Base-by-base conservation (phyloP, 2,797 vertebrate species). In the Bovichtus diacanthus region DNA sequence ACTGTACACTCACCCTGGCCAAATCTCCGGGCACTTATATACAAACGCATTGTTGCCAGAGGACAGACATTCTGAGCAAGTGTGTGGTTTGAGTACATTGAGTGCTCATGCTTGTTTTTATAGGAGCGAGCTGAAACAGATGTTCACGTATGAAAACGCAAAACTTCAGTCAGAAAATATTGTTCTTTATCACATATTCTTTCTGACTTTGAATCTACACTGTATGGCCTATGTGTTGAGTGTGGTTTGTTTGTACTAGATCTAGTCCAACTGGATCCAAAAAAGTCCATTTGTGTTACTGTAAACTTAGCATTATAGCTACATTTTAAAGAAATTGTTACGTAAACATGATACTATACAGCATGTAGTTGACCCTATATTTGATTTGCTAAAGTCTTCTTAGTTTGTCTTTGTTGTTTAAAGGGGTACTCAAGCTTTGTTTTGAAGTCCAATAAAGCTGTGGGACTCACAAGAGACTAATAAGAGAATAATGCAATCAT, bases 51-150 rank as follows among this genome's bases (percentile, higher is more conserved):
- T 53, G 63, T 38, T 74, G 59, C 82, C 54, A 74, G 65, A 67
- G 38, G 73, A 85, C 82, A 78, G 62, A 63, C 54, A 67, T 71
- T 83, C 67, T 34, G 55, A 72, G 43, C 10, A 54, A 60, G 74
- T 70, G 72, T 87, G 81, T 69, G 80, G 74, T 85, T 89, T 88
- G 80, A 89, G 79, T 27, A 74, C 78, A 64, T 49, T 63, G 78
- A 62, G 71, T 70, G 70, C 67, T 86, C 81, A 29, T 51, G 76
- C 61, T 83, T 93, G 86, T 90, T 93, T 88, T 89, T 70, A 56
- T 71, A 79, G 41, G 66, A 85, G 38, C 82, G 88, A 93, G 66
- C 80, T 91, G 78, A 93, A 93, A 85, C 94, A 94, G 89, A 94
- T 95, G 94, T 92, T 78, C 56, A 59, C 10, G 29, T 71, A 81